Evolutionary conservation across 2,888 invertebrate genomes (phyloP), one percentile per base, ranked within the genome.

Genomic region (Zele albiditarsus): DNA sequence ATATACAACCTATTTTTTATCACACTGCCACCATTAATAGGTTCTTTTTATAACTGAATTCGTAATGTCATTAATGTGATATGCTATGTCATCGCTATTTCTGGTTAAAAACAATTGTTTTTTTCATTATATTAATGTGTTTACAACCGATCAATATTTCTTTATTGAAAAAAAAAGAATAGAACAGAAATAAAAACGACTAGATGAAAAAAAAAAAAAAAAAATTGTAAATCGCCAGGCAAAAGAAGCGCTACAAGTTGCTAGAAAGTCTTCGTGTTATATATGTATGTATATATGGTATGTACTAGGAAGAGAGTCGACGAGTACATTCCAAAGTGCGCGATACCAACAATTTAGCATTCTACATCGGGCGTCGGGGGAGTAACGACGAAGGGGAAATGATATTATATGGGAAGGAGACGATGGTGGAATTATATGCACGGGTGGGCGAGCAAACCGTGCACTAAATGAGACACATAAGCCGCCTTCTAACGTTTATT

Each of bases 281-380:
- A 20, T 53, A 23, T 53, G 53, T 53, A 20, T n/a, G 8, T 38
- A 38, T 38, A n/a, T 33, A 46, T 46, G 23, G 58, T 38, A 63
- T 38, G 8, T 38, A 75, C 71, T 67, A 75, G 75, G 71, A 75
- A 75, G 75, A 71, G 60, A 71, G 57, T 66, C 62, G 38, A 53
- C 71, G 31, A 67, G 68, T 75, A 71, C 67, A 75, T 75, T 75
- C 75, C 68, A 31, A 68, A 71, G 75, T 68, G 53, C 68, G 31
- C 71, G 67, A 66, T 75, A 53, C 71, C 58, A 27, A 72, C 67
- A 75, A 75, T 75, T 75, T 68, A 72, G 66, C 68, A 75, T 75
- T 75, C 75, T 62, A 71, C 57, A 49, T n/a, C 3, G 28, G 16
- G n/a, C 38, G 58, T 60, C 46, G 23, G 66, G 33, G 65, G 27